These are phyloP conservation scores for Oryzias curvinotus DNA, from an alignment of 2,113 vertebrate genomes.

Conservation along the genomic window DNA sequence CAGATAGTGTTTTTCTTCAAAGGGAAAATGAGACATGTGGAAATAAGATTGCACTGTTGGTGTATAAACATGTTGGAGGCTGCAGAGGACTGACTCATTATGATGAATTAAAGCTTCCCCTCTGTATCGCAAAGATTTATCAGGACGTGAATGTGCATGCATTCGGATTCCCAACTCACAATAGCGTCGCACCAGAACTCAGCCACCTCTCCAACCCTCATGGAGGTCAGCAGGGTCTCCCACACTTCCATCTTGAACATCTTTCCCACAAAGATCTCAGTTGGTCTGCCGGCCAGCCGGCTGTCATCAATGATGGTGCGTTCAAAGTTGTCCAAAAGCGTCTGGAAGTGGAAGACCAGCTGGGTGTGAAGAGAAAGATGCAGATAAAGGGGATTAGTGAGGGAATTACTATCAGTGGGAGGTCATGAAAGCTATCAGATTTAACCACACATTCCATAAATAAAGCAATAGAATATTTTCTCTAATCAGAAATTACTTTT, in stretches of 20 bases:
- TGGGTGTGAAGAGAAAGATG: conserved; percentile 42
- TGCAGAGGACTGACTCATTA: conserved; percentile 33
- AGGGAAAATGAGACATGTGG: conserved; percentile 24
- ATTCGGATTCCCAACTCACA: conserved; percentile 71
- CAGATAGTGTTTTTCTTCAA: conserved; percentile 32
- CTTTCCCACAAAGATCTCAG: conserved; percentile 87
- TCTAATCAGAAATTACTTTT: not conserved
- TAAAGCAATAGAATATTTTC: not conserved
- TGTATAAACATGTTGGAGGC: conserved; percentile 39
- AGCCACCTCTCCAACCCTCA: conserved; percentile 85
- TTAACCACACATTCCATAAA: not conserved
- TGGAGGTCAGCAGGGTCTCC: conserved; percentile 85
- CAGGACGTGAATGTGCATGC: conserved; percentile 7
- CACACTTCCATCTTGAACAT: conserved; percentile 91
- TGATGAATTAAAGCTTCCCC: conserved; percentile 28
- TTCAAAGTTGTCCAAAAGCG: conserved; percentile 84
- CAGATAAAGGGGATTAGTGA: not conserved
- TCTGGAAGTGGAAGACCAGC: conserved; percentile 89
- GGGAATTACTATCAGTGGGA: not conserved
- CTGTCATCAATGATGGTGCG: conserved; percentile 85
- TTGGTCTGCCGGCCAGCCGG: conserved; percentile 74
- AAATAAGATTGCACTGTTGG: conserved; percentile 32
- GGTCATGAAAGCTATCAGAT: not conserved
- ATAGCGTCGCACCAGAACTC: conserved; percentile 87
- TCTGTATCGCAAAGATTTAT: conserved; percentile 32